These are phyloP conservation scores for Steinernema khuongi DNA, from an alignment of 1,140 invertebrate species.

Conservation along the genomic window DNA sequence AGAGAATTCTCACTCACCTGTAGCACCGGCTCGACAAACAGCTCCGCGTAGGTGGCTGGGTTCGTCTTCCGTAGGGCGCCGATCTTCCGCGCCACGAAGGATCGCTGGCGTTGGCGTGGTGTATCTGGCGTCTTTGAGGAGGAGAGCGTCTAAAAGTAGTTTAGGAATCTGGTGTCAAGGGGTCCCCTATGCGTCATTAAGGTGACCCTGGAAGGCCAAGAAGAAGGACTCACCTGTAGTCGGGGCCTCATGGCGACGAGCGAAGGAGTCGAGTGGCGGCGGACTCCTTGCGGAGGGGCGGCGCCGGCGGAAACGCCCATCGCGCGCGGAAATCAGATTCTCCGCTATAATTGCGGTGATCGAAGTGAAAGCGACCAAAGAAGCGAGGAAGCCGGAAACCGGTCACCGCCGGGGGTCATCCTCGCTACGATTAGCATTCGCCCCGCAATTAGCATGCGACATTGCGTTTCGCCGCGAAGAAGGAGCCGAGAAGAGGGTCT, in stretches of 20 bases:
- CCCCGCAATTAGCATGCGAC: neutral
- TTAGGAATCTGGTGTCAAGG: too few species aligned
- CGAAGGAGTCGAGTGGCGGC: neutral
- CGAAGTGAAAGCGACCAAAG: neutral
- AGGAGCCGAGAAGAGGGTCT: neutral
- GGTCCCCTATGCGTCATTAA: too few species aligned
- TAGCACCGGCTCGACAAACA: constrained; percentile 4
- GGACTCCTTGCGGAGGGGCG: too few species aligned
- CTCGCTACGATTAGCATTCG: neutral
- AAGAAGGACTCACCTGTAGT: too few species aligned
- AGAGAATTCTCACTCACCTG: neutral
- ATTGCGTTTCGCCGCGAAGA: neutral
- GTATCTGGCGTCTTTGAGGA: neutral
- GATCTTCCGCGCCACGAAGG: neutral
- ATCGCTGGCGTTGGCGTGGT: neutral
- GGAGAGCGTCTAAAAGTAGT: too few species aligned
- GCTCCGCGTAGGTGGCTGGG: neutral
- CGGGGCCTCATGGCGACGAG: too few species aligned
- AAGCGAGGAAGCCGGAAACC: neutral
- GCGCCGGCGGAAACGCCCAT: neutral
- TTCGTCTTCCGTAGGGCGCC: neutral
- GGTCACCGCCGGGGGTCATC: neutral
- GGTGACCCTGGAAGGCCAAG: too few species aligned
- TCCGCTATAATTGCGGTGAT: neutral
- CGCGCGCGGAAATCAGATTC: neutral